phyloP scores from a whole-genome alignment of 2,797 vertebrate genomes.

The Spinibarbus caldwelli region DNA sequence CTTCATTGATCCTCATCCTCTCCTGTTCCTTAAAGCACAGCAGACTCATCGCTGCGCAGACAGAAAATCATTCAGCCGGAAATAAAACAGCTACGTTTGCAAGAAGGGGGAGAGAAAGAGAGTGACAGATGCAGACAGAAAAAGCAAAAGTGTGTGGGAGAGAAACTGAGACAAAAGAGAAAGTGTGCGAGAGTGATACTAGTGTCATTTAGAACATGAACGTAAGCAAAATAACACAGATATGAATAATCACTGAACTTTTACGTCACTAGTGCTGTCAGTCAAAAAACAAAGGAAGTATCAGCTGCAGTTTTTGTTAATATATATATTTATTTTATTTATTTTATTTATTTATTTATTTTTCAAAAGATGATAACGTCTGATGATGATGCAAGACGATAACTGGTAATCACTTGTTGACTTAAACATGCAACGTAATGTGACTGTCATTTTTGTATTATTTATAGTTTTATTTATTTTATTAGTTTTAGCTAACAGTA shows the following conservation, averaged over 20 bases:
- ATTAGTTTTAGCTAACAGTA: neutral
- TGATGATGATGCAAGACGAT: too few relatives aligned
- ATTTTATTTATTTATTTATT: too few relatives aligned
- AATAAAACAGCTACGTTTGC: conserved; percentile 66
- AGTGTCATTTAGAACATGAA: neutral
- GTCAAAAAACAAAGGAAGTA: neutral
- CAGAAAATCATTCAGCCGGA: conserved; percentile 66
- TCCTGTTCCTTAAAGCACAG: conserved; percentile 60
- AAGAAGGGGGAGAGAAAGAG: conserved; percentile 44
- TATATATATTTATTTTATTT: too few relatives aligned
- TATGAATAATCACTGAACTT: too few relatives aligned
- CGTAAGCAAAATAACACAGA: neutral
- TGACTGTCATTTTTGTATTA: neutral
- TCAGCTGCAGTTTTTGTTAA: neutral
- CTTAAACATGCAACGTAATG: neutral
- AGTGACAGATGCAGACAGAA: conserved; percentile 39
- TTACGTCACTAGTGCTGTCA: neutral
- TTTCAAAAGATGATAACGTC: too few relatives aligned
- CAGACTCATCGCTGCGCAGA: conserved; percentile 64
- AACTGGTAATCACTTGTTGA: too few relatives aligned
- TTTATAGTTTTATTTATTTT: neutral
- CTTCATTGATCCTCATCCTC: conserved; percentile 55
- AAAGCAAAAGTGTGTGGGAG: conserved; percentile 10
- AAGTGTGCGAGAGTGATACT: neutral
- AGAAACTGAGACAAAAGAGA: conserved; percentile 5